Evolutionary conservation across 2,113 vertebrate genomes (phyloP).

Genomic region (Semicossyphus pulcher): DNA sequence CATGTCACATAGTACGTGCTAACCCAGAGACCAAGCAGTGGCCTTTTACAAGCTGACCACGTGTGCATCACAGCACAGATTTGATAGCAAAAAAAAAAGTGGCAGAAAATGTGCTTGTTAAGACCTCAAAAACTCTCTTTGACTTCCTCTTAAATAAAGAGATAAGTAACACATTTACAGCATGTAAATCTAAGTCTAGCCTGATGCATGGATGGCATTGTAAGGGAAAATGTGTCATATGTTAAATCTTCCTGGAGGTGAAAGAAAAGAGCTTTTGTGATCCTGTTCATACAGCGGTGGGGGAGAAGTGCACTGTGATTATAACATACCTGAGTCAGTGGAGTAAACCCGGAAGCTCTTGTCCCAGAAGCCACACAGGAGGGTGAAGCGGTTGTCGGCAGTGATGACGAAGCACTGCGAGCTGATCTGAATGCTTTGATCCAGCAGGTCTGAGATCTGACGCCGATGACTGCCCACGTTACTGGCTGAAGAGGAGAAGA

Average conservation of each 20-base stretch:
- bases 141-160: too few relatives aligned
- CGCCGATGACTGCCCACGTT: constrained; percentile 91
- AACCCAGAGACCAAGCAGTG: background rate
- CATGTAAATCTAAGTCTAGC: background rate
- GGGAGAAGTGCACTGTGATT: too few relatives aligned
- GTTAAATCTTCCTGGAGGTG: background rate
- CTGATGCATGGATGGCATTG: background rate
- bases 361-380: constrained; percentile 99
- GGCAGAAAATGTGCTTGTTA: constrained; percentile 1
- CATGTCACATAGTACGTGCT: background rate
- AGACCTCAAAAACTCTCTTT: constrained; percentile 3
- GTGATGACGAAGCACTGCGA: constrained; percentile 96
- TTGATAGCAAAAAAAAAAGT: too few relatives aligned
- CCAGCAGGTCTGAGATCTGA: constrained; percentile 96
- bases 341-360: constrained; percentile 98
- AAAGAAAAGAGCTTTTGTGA: background rate
- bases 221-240: background rate
- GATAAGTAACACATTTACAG: background rate
- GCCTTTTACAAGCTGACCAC: too few relatives aligned
- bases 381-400: constrained; percentile 94
- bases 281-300: background rate
- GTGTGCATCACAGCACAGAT: background rate
- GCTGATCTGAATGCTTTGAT: constrained; percentile 97
- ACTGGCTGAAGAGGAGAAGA: constrained; percentile 82
- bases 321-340: constrained; percentile 90